Conservation (phyloP, 2,888 invertebrate genomes). For the Diaprepes abbreviatus region DNA sequence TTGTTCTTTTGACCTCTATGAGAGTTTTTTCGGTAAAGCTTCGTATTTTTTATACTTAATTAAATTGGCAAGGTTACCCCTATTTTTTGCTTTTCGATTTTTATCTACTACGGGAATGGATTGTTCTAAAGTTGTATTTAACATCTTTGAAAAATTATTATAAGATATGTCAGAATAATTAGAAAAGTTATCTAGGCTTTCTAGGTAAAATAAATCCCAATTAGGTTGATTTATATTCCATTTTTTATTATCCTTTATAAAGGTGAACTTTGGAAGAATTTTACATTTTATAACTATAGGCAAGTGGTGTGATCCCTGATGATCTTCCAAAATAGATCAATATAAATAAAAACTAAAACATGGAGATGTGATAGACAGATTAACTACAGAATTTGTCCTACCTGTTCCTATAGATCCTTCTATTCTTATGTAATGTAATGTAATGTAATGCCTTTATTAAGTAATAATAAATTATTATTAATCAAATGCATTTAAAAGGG, state of each 20-base stretch:
- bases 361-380: slow-evolving; percentile 4
- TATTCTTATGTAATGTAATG: not conserved
- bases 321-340: slow-evolving; percentile 24
- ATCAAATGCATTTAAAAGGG: slow-evolving; percentile 44
- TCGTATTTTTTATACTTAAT: slow-evolving; percentile 27
- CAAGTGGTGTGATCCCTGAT: slow-evolving; percentile 36
- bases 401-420: too few relatives aligned
- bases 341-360: slow-evolving; percentile 1
- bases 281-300: slow-evolving; percentile 12
- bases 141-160: not conserved
- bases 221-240: slow-evolving; percentile 29
- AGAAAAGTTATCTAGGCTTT: not conserved
- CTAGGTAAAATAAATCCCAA: not conserved
- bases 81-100: not conserved
- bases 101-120: not conserved
- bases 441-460: slow-evolving; percentile 22
- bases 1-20: too few relatives aligned
- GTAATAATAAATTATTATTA: slow-evolving; percentile 17
- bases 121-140: not conserved
- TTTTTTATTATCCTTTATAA: not conserved
- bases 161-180: not conserved
- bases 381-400: not conserved
- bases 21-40: slow-evolving; percentile 14
- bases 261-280: not conserved
- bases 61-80: slow-evolving; percentile 22